Conservation (phyloP, 1,140 invertebrate genomes). For the Euglossa dilemma region DNA sequence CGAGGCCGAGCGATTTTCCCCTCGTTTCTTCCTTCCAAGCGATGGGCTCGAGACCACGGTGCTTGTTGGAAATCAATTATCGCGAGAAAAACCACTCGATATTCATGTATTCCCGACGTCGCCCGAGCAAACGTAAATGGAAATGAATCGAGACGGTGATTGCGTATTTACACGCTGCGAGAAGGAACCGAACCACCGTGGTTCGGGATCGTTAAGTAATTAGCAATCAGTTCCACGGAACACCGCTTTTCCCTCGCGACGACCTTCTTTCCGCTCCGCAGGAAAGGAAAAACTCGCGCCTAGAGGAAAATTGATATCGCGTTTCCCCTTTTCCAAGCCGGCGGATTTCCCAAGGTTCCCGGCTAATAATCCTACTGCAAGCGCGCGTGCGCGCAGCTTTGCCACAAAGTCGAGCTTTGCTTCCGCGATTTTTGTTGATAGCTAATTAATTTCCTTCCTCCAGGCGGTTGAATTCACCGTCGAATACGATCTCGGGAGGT, state of each 20-base stretch:
- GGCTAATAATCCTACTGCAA: no score
- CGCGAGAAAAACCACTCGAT: background rate
- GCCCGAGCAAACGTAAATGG: constrained; percentile 10
- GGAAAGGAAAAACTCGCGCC: background rate
- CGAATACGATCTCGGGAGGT: background rate
- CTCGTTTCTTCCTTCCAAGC: no score
- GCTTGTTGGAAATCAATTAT: constrained; percentile 32
- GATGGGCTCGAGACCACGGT: background rate
- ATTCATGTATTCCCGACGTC: constrained; percentile 31
- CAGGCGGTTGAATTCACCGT: background rate
- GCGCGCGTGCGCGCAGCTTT: no score
- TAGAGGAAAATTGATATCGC: background rate
- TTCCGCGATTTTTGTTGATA: no score
- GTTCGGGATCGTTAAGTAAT: constrained; percentile 3
- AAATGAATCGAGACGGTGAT: background rate
- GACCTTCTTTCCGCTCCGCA: background rate
- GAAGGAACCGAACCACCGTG: background rate
- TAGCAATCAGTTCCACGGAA: background rate
- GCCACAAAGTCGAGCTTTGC: no score
- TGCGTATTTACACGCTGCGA: background rate
- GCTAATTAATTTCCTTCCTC: no score
- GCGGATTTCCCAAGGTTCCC: no score
- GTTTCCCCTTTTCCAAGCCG: background rate
- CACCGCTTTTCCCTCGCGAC: background rate
- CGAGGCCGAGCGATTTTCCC: background rate